Evolutionary conservation across 2,113 vertebrate genomes (phyloP), one percentile per base, ranked within the genome.

Genomic region (Microtus richardsoni): DNA sequence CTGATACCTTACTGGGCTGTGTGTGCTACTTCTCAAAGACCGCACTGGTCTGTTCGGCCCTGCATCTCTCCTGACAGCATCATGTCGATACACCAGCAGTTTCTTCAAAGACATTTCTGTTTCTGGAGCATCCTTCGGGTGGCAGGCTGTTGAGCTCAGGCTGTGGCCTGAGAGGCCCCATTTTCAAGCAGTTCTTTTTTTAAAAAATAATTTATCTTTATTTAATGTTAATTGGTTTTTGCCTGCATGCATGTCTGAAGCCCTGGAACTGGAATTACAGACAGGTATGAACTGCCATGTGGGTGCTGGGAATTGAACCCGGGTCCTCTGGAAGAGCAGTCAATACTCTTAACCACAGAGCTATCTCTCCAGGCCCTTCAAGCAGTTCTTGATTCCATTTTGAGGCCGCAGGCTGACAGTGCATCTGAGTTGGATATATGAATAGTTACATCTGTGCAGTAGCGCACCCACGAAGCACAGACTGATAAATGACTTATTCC

Each of bases 71-170:
- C 44, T 54, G 17, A 14, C 71, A 78, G 28, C 33, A 60, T n/a
- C 39, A 14, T 30, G 52, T 36, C 49, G 49, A 21, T 4, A 28
- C 13, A 49, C 0, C 3, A 22, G 58, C 36, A 95, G 70, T 74
- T 62, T 86, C 52, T 71, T 91, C 36, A 28, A 78, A 86, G 89
- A 70, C 22, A 64, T 91, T 79, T 82, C 28, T 68, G 73, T 91
- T 87, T 93, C 89, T 75, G n/a, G 47, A 78, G 58, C 19, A 28
- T 86, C 22, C 26, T 21, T 74, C n/a, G 71, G 28, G 79, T 70
- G 79, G 21, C 28, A 80, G 77, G 80, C 52, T 44, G 58, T 64
- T 41, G n/a, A 19, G 58, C 24, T 64, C 24, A 30, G 39, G 13
- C 58, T 30, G 58, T 64, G n/a, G 13, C n/a, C 80, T 28, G 7